Base-by-base conservation (phyloP, 2,888 invertebrate genomes). In the Eumerus sabulonum region DNA sequence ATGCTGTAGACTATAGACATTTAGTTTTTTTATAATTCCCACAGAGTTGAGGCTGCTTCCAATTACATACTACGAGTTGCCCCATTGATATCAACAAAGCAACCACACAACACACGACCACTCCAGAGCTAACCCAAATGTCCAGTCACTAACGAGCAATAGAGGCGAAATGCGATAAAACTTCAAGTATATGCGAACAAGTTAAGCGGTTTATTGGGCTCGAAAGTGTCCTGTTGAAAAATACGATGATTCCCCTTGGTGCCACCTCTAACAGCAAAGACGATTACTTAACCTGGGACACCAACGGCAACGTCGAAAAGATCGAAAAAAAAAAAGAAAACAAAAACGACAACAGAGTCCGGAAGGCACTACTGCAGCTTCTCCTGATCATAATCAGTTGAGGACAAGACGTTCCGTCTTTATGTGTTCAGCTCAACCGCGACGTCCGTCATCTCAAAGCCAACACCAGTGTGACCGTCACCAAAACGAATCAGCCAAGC, bases 201-300 rank as follows among this genome's bases (percentile, higher is more conserved):
- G 82, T 82, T 83, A 83, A 83, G 83, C 81, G 82, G 82, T 83
- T 83, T 83, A 83, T 82, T 82, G 76, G 76, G 63, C 82, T 82
- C 71, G 74, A 77, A 82, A 83, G 82, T 83, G 82, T 83, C 82
- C 82, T 77, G 83, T 82, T 83, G 83, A 83, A 83, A 83, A 83
- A 83, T 83, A 79, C 70, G 82, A 83, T 79, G 74, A 50, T 74
- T 70, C 68, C 68, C 54, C 68, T 45, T 68, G 64, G 73, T 63
- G 64, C 54, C 74, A 79, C 79, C 79, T 74, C 68, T 59, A 70
- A 60, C 74, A 74, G 53, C 63, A 68, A 64, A 62, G 74, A 70
- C 68, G 74, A 79, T 79, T 73, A 70, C 64, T 79, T 70, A 79
- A 68, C 63, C 64, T 50, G 63, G 27, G 53, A 64, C 68, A 35